Conservation (phyloP, 2,797 vertebrate species). For the Heliangelus exortis region DNA sequence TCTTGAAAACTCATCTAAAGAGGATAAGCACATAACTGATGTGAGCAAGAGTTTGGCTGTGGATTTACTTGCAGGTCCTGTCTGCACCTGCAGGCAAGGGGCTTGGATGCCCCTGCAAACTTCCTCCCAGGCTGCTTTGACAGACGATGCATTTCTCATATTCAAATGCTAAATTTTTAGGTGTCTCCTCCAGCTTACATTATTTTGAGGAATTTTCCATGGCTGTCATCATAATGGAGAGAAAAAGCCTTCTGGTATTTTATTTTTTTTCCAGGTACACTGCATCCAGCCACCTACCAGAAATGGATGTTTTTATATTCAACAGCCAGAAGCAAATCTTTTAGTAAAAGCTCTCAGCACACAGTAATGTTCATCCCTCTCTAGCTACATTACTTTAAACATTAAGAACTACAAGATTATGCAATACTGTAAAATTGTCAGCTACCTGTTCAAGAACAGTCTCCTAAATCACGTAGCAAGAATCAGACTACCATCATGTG, state of each 20-base stretch:
- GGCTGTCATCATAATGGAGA: not conserved
- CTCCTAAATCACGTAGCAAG: not conserved
- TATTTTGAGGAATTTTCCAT: not conserved
- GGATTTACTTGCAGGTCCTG: not conserved
- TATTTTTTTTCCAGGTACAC: not conserved
- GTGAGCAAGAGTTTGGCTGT: not conserved
- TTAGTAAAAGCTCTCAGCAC: conserved; percentile 32
- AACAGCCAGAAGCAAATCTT: conserved; percentile 42
- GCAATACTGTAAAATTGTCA: conserved; percentile 5
- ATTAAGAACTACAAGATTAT: conserved; percentile 8
- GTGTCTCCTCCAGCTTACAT: not conserved
- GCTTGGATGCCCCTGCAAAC: not conserved
- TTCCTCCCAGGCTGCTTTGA: not conserved
- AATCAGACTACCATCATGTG: not conserved
- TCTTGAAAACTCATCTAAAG: not conserved
- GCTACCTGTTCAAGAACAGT: not conserved
- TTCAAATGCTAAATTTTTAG: not conserved
- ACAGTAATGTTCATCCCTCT: not conserved
- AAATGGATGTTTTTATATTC: conserved; percentile 4
- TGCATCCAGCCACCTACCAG: not conserved
- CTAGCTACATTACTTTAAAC: conserved; percentile 9
- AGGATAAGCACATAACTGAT: not conserved
- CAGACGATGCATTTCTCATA: not conserved
- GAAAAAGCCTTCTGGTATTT: not conserved
- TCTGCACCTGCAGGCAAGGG: not conserved